phyloP scores from a whole-genome alignment of 2,888 invertebrate genomes.

The Orchestes rusci region DNA sequence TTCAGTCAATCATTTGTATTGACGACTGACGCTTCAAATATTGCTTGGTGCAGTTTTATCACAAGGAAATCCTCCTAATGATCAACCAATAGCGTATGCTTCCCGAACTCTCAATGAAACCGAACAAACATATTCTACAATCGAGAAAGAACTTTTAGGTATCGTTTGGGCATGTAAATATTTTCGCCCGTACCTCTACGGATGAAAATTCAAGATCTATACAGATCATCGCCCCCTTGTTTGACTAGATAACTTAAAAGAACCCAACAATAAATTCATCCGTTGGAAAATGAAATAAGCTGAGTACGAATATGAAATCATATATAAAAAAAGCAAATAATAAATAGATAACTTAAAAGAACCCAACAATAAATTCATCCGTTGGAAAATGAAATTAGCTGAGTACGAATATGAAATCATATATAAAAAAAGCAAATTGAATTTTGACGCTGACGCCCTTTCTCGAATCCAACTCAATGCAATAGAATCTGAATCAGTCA shows the following conservation, averaged over 20 bases:
- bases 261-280: slow-evolving; percentile 15
- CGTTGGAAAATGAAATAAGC: slow-evolving; percentile 13
- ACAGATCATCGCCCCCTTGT: slow-evolving; percentile 16
- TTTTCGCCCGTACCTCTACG: slow-evolving; percentile 12
- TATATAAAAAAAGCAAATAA: background rate
- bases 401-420: background rate
- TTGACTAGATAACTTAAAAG: slow-evolving; percentile 16
- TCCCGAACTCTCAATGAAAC: slow-evolving; percentile 30
- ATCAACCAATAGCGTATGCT: slow-evolving; percentile 33
- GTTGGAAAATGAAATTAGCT: too few relatives aligned
- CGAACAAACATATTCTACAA: slow-evolving; percentile 30
- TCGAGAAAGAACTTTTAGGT: slow-evolving; percentile 15
- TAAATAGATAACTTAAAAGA: too few relatives aligned
- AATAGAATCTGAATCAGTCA: too few relatives aligned
- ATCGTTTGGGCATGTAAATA: slow-evolving; percentile 6
- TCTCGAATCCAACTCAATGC: too few relatives aligned
- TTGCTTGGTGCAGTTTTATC: slow-evolving; percentile 31
- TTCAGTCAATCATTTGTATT: slow-evolving; percentile 30
- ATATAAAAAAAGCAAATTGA: slow-evolving; percentile 1
- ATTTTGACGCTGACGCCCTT: background rate
- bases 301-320: background rate
- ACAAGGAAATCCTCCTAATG: too few relatives aligned
- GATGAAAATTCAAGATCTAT: slow-evolving; percentile 9
- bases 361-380: too few relatives aligned
- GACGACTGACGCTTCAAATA: slow-evolving; percentile 24